Evolutionary conservation across 1,140 invertebrate species (phyloP), one percentile per base, ranked within the genome.

Genomic region (Ridgeia piscesae): DNA sequence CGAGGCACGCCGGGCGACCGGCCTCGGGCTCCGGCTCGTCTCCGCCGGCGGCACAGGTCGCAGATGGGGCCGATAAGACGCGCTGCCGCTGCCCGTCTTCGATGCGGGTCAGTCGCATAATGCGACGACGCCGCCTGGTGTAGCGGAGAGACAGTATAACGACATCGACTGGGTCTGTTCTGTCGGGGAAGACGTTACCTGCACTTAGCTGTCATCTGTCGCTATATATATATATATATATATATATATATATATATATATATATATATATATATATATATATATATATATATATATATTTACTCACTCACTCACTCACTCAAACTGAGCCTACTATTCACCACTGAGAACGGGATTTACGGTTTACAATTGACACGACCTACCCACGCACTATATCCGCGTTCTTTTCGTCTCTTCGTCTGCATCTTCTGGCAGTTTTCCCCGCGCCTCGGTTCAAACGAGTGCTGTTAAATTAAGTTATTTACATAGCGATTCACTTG

Each of bases 401-500:
- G 42, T 31, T 77, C 17, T 4, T 77, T 77, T 27, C 58, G 27
- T 77, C 17, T 4, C 27, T 77, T 27, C 58, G 27, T 4, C 4
- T 27, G 27, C 11, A 77, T 77, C 58, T 77, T 77, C 58, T 31
- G 58, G 4, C 58, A 31, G 27, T 2, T 77, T 77, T 77, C 27
- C 11, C 58, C 58, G 58, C 11, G 58, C 58, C 27, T 77, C 58
- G 58, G 58, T 77, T 77, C 58, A 77, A 77, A 8, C 58, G 58
- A 77, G 58, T 77, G 58, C 58, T 77, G 58, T 31, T 77, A 77
- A 77, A 77, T 77, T 77, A 77, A 17, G 58, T 77, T 77, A 77
- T 77, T 77, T 77, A 77, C 58, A 77, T 77, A 77, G 58, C 58
- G 58, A 77, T 77, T 77, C 58, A 77, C 58, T 77, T 77, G 58